These are phyloP conservation scores for Epinephelus moara DNA, from an alignment of 2,113 vertebrate genomes.

Conservation along the genomic window DNA sequence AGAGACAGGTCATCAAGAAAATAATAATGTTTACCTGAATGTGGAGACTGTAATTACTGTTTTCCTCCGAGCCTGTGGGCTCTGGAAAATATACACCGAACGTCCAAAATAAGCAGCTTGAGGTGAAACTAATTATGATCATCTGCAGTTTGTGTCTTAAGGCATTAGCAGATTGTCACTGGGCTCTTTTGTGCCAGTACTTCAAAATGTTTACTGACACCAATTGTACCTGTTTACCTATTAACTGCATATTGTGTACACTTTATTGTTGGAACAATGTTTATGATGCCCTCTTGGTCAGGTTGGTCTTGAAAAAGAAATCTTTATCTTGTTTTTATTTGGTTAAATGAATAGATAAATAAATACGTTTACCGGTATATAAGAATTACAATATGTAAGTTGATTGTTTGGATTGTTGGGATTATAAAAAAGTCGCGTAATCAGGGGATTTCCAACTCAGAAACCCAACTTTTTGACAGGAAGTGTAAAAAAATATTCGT, in stretches of 20 bases:
- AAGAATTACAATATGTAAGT: background rate
- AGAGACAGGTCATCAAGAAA: background rate
- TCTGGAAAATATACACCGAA: background rate
- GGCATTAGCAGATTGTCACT: background rate
- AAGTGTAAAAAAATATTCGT: background rate
- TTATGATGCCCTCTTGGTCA: too few species aligned
- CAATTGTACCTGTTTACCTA: too few species aligned
- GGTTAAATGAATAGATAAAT: too few species aligned
- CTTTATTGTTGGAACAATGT: too few species aligned
- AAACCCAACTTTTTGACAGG: background rate
- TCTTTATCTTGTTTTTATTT: too few species aligned
- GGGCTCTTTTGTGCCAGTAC: background rate
- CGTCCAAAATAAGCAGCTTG: slow-evolving; percentile 32
- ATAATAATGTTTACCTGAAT: slow-evolving; percentile 26
- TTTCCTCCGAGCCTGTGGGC: background rate
- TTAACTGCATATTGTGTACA: too few species aligned
- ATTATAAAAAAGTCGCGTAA: background rate
- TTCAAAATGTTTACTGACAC: too few species aligned
- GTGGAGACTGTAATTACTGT: slow-evolving; percentile 5
- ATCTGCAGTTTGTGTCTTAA: background rate
- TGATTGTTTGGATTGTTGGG: too few species aligned
- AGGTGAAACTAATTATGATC: slow-evolving; percentile 17
- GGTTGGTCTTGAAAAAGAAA: too few species aligned
- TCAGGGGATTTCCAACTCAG: background rate
- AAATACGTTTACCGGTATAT: too few species aligned